phyloP scores from a whole-genome alignment of 1,140 invertebrate species.

The Anoplophora glabripennis region DNA sequence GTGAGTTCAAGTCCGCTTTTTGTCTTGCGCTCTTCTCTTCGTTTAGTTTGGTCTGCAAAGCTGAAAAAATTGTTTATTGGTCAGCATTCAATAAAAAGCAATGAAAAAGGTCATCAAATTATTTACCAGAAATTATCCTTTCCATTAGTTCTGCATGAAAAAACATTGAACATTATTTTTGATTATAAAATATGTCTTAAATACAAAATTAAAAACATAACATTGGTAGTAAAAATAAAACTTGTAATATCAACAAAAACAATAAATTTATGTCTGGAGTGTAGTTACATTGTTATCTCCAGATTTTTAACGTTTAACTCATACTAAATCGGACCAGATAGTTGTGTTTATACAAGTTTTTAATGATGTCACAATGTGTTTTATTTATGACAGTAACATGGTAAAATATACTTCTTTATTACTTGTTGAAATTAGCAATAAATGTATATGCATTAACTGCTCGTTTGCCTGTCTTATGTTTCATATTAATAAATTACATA shows the following conservation, averaged over 20 bases:
- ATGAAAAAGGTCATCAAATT: not conserved
- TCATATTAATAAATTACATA: too few relatives aligned
- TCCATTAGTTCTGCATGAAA: constrained; percentile 40
- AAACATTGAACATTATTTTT: constrained; percentile 6
- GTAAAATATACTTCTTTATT: not conserved
- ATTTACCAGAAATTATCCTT: constrained; percentile 36
- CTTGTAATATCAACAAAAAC: too few relatives aligned
- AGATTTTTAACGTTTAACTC: not conserved
- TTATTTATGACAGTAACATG: constrained; percentile 1
- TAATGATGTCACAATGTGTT: too few relatives aligned
- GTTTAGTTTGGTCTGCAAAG: constrained; percentile 84
- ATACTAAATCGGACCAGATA: not conserved
- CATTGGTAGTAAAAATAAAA: too few relatives aligned
- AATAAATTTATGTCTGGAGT: not conserved
- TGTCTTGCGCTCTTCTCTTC: constrained; percentile 84
- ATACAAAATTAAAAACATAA: too few relatives aligned
- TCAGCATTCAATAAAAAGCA: too few relatives aligned
- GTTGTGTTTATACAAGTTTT: too few relatives aligned
- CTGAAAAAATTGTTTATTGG: constrained; percentile 52
- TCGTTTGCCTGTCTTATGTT: too few relatives aligned
- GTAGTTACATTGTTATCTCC: not conserved
- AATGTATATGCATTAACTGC: too few relatives aligned
- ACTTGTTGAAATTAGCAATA: not conserved
- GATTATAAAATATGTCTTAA: too few relatives aligned
- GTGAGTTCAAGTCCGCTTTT: constrained; percentile 75